A percentile compares a stretch with the other conserved stretches of the same genome.
Evolutionary conservation across 2,888 invertebrate species (phyloP).

Genomic region (Aspidiotus rigidus): DNA sequence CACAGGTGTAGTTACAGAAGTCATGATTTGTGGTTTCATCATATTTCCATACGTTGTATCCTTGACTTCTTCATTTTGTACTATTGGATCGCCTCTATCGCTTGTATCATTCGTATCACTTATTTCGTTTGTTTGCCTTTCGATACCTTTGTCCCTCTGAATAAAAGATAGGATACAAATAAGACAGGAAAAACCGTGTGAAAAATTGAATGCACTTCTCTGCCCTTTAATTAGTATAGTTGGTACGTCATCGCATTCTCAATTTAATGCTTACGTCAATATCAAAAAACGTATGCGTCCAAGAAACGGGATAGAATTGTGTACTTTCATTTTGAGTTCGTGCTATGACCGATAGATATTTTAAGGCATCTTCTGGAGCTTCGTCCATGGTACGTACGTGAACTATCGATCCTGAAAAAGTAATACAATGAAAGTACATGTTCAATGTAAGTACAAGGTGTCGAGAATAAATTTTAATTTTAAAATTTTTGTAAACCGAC

Average conservation of each 20-base stretch:
- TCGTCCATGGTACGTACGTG: constrained; percentile 94
- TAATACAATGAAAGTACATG: background rate
- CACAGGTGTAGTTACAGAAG: constrained; percentile 86
- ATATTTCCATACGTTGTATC: constrained; percentile 5
- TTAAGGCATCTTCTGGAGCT: constrained; percentile 90
- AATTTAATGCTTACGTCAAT: constrained; percentile 53
- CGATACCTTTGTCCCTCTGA: too few species aligned
- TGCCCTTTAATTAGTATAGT: too few species aligned
- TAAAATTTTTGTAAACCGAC: background rate
- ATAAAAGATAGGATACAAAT: too few species aligned
- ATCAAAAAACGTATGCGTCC: constrained; percentile 95
- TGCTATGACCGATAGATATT: constrained; percentile 95
- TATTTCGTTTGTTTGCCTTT: too few species aligned
- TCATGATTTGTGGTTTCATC: constrained; percentile 52
- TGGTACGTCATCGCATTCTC: too few species aligned
- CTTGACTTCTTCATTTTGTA: background rate
- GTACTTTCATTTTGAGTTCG: constrained; percentile 82
- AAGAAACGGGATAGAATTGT: constrained; percentile 79
- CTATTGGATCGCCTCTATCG: background rate
- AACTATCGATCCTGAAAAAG: constrained; percentile 72
- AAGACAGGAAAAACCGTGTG: too few species aligned
- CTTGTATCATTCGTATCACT: background rate
- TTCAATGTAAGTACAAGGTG: too few species aligned
- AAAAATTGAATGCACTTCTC: too few species aligned
- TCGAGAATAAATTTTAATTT: background rate